These are phyloP conservation scores for Poecile atricapillus DNA, from an alignment of 2,113 vertebrate genomes.

Conservation along the genomic window DNA sequence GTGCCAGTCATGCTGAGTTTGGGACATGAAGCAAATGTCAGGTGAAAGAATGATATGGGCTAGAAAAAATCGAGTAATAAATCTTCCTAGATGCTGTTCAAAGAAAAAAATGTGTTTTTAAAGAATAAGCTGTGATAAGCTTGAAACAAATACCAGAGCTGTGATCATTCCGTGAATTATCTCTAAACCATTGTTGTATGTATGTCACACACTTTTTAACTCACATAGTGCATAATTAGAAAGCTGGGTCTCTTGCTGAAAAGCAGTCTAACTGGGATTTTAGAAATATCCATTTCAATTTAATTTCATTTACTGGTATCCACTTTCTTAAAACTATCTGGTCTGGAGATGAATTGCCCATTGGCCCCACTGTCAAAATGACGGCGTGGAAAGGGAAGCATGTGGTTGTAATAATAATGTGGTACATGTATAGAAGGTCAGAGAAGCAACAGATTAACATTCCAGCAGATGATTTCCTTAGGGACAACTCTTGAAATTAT, in stretches of 20 bases:
- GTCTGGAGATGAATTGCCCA: constrained; percentile 39
- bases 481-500: constrained; percentile 64
- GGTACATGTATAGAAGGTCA: constrained; percentile 74
- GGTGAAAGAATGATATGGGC: neutral
- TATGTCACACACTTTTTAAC: neutral
- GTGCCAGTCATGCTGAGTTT: neutral
- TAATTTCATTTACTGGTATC: constrained; percentile 43
- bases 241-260: constrained; percentile 12
- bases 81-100: neutral
- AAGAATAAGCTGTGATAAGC: constrained; percentile 36
- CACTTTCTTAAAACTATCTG: constrained; percentile 30
- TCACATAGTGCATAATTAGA: neutral
- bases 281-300: constrained; percentile 48
- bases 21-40: constrained; percentile 1
- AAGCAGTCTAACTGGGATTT: constrained; percentile 42
- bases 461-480: constrained; percentile 71
- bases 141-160: constrained; percentile 25
- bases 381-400: constrained; percentile 69
- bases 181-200: neutral
- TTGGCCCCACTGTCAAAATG: constrained; percentile 61
- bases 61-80: constrained; percentile 29
- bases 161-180: constrained; percentile 11
- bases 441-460: constrained; percentile 77
- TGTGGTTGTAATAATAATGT: constrained; percentile 72
- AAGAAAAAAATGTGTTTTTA: constrained; percentile 22